Conservation (phyloP, 2,113 vertebrate genomes). For the Gobio gobio region DNA sequence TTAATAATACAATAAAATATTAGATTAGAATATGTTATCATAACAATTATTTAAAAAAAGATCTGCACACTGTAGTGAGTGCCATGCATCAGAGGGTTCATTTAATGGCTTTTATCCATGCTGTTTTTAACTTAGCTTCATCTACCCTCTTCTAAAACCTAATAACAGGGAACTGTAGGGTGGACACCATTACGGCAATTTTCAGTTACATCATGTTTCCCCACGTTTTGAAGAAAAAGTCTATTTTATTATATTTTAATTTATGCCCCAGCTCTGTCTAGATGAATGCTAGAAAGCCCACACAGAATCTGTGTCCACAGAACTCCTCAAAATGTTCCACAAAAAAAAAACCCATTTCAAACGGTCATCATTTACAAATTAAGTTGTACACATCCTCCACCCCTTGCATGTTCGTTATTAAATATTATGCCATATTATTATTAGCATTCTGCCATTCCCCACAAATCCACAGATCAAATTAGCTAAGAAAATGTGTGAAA, state of each 20-base stretch:
- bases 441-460: neutral
- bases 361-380: neutral
- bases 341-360: no score
- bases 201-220: neutral
- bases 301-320: neutral
- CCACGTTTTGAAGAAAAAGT: neutral
- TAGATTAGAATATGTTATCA: no score
- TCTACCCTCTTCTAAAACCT: neutral
- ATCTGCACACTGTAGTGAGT: neutral
- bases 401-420: neutral
- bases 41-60: neutral
- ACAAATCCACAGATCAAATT: neutral
- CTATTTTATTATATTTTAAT: neutral
- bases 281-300: neutral
- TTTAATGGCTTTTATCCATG: neutral
- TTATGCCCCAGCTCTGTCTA: neutral
- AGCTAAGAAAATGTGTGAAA: neutral
- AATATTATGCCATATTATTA: neutral
- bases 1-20: neutral
- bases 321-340: conserved; percentile 5
- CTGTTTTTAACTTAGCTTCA: neutral
- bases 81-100: neutral
- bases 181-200: neutral
- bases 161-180: neutral
- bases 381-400: neutral